Conservation (phyloP, 2,113 vertebrate species). For the Oxygymnocypris stewartii region DNA sequence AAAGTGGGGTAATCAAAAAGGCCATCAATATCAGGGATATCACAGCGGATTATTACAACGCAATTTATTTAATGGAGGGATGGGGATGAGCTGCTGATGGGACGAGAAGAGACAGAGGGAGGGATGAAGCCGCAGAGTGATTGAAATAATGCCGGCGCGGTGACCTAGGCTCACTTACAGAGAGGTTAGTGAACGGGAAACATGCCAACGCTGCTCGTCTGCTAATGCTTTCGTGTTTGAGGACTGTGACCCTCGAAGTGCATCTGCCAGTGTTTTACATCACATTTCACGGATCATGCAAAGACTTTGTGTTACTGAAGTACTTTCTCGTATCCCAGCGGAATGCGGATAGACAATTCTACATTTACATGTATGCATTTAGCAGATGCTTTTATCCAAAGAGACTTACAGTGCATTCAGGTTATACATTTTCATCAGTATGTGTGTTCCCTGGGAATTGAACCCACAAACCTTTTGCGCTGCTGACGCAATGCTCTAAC, state of each 20-base stretch:
- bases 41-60: conserved; percentile 77
- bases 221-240: neutral
- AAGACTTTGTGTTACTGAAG: neutral
- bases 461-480: too few species aligned
- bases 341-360: neutral
- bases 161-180: conserved; percentile 65
- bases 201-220: neutral
- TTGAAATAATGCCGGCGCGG: conserved; percentile 58
- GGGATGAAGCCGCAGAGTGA: conserved; percentile 61
- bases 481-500: too few species aligned
- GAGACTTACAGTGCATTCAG: too few species aligned
- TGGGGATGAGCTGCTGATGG: conserved; percentile 64
- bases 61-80: conserved; percentile 82
- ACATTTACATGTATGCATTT: too few species aligned
- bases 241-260: conserved; percentile 39
- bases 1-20: conserved; percentile 79
- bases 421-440: too few species aligned
- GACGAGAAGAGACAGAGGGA: conserved; percentile 61
- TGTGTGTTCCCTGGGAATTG: too few species aligned
- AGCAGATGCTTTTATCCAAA: too few species aligned
- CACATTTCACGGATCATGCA: too few species aligned
- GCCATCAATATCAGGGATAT: conserved; percentile 72
- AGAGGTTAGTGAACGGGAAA: conserved; percentile 60
- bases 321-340: neutral
- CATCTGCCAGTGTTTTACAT: conserved; percentile 54